Base-by-base conservation (phyloP, 2,113 vertebrate genomes). In the Craseonycteris thonglongyai region DNA sequence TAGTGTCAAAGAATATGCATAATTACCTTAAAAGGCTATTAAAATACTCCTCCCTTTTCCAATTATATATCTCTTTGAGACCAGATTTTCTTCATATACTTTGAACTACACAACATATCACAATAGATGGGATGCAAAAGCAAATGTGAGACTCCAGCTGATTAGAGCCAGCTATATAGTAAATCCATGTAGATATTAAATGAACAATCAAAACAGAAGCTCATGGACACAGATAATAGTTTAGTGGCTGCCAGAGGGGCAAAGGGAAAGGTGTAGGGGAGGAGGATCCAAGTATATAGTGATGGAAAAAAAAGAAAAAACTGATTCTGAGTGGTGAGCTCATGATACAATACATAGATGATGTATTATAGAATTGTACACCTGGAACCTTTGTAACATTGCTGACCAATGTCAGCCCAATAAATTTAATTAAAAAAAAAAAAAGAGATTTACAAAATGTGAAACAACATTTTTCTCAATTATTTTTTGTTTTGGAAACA, bases 11-110 rank as follows among this genome's bases (percentile, higher is more conserved):
- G 59, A 88, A 40, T 82, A 93, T 22, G 16, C 21, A 88, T 35
- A 85, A 92, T 68, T 86, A 91, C 42, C 49, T 58, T 38, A 94
- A 91, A 88, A 63, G 81, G 16, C n/a, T 91, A 82, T 16, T 82
- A 72, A 88, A 91, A 76, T 76, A 71, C 4, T 13, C 40, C 33
- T 86, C 13, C 26, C 18, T n/a, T 90, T 81, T 72, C 71, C 19
- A 90, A 49, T 5, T 61, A 35, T n/a, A 51, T 51, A 74, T 61
- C 30, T 90, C 21, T 83, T 16, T 72, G 56, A 90, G 51, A 47
- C 18, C 81, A 85, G 28, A 83, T 72, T 78, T 89, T 93, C 45
- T 89, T 88, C 40, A 42, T 79, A 35, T 76, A 59, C 21, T n/a
- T 88, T 30, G 85, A 45, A 21, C 71, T 68, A 38, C 1, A 66